Percentiles rank a stretch among this genome's conserved stretches.
These are phyloP conservation scores for Rallus limicola DNA, from an alignment of 2,113 vertebrate genomes.

Conservation along the genomic window DNA sequence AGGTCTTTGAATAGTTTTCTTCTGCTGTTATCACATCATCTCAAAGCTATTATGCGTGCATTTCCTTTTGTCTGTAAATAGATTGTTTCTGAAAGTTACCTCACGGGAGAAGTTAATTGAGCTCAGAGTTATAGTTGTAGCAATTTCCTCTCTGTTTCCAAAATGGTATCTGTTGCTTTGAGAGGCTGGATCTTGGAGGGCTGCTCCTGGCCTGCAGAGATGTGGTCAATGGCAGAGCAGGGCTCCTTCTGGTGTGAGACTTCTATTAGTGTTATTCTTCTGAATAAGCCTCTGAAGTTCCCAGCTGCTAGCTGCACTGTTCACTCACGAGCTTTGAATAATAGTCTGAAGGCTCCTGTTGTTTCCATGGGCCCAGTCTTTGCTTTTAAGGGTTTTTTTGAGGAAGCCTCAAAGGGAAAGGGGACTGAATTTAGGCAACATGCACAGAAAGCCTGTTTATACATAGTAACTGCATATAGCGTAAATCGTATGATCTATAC, in stretches of 20 bases:
- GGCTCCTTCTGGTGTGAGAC: not conserved
- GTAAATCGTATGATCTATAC: not conserved
- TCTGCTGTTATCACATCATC: not conserved
- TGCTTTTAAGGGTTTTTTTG: not conserved
- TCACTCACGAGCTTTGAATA: not conserved
- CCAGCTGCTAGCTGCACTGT: not conserved
- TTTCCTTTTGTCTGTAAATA: not conserved
- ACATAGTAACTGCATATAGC: not conserved
- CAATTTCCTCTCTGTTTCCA: not conserved
- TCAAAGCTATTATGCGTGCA: not conserved
- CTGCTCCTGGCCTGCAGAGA: not conserved
- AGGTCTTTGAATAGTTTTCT: constrained; percentile 17
- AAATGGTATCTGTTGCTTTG: not conserved
- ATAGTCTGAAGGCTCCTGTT: not conserved
- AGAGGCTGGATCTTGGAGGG: not conserved
- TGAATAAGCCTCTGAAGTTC: not conserved
- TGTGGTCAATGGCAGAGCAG: not conserved
- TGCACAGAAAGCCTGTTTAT: not conserved
- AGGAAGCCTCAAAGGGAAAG: not conserved
- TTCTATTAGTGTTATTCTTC: not conserved
- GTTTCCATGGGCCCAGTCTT: not conserved
- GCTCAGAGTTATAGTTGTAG: not conserved
- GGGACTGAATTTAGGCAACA: not conserved
- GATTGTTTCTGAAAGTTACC: not conserved
- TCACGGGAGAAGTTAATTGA: not conserved